These are phyloP conservation scores for Orius insidiosus DNA, from an alignment of 1,140 invertebrate species.

Conservation along the genomic window DNA sequence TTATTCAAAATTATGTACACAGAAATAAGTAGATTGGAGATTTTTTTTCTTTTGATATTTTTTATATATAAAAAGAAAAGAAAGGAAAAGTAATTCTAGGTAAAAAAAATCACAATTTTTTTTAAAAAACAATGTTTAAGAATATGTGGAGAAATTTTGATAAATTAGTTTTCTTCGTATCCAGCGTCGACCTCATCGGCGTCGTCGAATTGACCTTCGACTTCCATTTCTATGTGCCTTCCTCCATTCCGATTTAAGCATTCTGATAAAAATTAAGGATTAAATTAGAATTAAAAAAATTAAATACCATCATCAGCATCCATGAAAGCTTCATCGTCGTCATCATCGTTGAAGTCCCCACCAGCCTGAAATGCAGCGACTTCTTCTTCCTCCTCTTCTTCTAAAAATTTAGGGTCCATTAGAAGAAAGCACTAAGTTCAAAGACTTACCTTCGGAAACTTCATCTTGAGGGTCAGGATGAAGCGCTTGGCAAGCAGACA, in stretches of 20 bases:
- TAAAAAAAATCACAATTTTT: too few relatives aligned
- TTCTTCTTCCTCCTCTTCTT: constrained; percentile 8
- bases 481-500: constrained; percentile 47
- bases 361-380: too few relatives aligned
- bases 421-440: neutral
- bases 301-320: constrained; percentile 10
- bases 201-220: constrained; percentile 8
- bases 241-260: neutral
- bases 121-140: too few relatives aligned
- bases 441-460: constrained; percentile 17
- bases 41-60: too few relatives aligned
- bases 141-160: too few relatives aligned
- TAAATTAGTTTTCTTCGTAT: neutral
- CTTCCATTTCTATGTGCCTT: constrained; percentile 4
- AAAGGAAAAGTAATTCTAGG: too few relatives aligned
- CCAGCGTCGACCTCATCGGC: constrained; percentile 2
- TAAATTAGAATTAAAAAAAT: neutral
- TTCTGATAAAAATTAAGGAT: neutral
- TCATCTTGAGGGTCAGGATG: constrained; percentile 37
- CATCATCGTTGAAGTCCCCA: neutral
- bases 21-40: too few relatives aligned
- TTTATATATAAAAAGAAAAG: too few relatives aligned
- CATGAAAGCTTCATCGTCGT: constrained; percentile 8
- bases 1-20: too few relatives aligned
- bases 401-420: neutral